Evolutionary conservation across 2,888 invertebrate genomes (phyloP).

Genomic region (Ornithoptera priamus): DNA sequence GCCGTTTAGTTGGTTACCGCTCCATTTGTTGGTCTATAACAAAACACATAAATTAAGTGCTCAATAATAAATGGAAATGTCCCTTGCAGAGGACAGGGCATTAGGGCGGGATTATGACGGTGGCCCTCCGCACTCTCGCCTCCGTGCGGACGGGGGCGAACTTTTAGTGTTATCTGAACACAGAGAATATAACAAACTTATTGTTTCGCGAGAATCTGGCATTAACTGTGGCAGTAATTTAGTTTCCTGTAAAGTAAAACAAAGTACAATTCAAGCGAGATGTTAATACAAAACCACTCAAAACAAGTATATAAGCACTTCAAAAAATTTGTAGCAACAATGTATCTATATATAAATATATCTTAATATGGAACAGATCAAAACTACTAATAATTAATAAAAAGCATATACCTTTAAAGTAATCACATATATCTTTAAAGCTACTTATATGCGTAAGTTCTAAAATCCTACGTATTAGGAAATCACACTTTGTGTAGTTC

Average conservation of each 20-base stretch:
- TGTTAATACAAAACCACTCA: not conserved
- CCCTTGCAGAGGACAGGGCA: constrained; percentile 80
- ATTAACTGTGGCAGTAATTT: not conserved
- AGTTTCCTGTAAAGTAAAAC: not conserved
- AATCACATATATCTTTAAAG: no score
- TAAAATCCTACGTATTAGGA: no score
- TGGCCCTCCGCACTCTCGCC: constrained; percentile 60
- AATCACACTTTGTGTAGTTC: no score
- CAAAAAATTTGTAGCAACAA: no score
- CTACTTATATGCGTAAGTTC: no score
- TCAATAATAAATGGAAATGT: constrained; percentile 82
- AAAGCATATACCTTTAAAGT: no score
- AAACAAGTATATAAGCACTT: no score
- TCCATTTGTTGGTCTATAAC: constrained; percentile 75
- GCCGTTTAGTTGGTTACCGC: constrained; percentile 49
- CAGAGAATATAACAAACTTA: constrained; percentile 32
- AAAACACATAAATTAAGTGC: constrained; percentile 82
- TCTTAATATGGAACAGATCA: no score
- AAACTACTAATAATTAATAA: no score
- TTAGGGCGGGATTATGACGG: constrained; percentile 79
- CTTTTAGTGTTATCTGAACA: constrained; percentile 30
- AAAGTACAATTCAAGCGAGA: not conserved
- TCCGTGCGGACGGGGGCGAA: constrained; percentile 33
- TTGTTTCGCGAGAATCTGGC: constrained; percentile 28
- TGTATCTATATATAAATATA: no score